A percentile compares a stretch with the other conserved stretches of the same genome.
Evolutionary conservation across 2,888 invertebrate species (phyloP).

Genomic region (Nemapogon koenigi): DNA sequence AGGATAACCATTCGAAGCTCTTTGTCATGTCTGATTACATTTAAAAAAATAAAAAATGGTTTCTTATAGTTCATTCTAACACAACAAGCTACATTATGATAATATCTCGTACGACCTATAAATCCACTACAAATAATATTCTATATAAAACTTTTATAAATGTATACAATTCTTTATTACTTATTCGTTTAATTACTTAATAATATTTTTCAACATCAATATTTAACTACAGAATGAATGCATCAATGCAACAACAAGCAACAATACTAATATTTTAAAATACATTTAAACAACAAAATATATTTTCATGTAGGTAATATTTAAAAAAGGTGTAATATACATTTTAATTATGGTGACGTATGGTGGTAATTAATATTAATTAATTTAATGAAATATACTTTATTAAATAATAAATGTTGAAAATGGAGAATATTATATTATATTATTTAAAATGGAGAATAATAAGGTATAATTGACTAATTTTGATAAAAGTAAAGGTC

Average conservation of each 20-base stretch:
- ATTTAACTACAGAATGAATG: constrained; percentile 33
- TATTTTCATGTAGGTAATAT: too few species aligned
- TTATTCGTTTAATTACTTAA: neutral
- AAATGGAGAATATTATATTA: too few species aligned
- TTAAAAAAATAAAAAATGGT: neutral
- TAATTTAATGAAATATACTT: too few species aligned
- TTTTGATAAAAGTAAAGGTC: too few species aligned
- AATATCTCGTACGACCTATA: neutral
- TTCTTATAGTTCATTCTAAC: constrained; percentile 23
- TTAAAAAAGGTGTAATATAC: too few species aligned
- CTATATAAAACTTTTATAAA: constrained; percentile 48
- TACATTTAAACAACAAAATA: too few species aligned
- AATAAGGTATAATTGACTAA: too few species aligned
- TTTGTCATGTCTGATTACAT: neutral
- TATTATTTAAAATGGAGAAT: too few species aligned
- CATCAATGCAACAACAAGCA: constrained; percentile 47
- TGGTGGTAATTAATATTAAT: too few species aligned
- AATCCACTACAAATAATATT: neutral
- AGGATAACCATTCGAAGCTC: neutral
- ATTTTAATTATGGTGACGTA: too few species aligned
- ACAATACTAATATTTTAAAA: too few species aligned
- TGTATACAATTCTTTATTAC: constrained; percentile 44
- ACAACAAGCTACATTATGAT: constrained; percentile 34
- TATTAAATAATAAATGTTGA: too few species aligned
- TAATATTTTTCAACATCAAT: constrained; percentile 23